A percentile compares a stretch with the other conserved stretches of the same genome.
These are phyloP conservation scores for Capra hircus DNA, from an alignment of 2,113 vertebrate genomes.

Conservation along the genomic window DNA sequence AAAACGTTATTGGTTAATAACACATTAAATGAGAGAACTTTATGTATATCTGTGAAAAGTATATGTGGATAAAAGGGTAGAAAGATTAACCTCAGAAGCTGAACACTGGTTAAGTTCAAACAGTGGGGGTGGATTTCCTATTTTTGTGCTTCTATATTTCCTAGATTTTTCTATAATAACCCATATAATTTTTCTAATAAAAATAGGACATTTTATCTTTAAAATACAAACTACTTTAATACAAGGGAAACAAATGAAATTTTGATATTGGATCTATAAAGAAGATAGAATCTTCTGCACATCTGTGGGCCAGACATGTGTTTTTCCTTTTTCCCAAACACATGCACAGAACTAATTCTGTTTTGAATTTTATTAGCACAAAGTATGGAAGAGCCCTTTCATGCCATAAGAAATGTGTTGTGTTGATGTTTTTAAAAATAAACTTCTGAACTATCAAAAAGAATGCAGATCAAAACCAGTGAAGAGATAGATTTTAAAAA, in stretches of 20 bases:
- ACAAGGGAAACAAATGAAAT: background rate
- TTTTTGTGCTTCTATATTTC: slow-evolving; percentile 10
- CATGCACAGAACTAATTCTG: background rate
- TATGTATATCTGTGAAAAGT: background rate
- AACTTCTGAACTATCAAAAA: slow-evolving; percentile 12
- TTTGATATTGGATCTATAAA: background rate
- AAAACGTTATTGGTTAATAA: background rate
- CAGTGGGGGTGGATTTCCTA: background rate
- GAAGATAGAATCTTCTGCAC: background rate
- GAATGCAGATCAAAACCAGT: background rate
- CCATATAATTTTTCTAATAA: background rate
- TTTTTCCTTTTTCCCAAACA: background rate
- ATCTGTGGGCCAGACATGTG: background rate
- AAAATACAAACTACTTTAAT: slow-evolving; percentile 5
- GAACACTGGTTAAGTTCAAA: background rate
- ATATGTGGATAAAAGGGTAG: background rate
- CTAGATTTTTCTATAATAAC: background rate
- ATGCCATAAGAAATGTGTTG: background rate
- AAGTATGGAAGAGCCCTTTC: background rate
- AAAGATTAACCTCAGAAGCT: background rate
- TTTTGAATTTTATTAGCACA: background rate
- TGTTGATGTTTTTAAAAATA: background rate
- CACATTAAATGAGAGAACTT: background rate
- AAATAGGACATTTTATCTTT: background rate
- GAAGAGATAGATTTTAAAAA: background rate